phyloP scores from a whole-genome alignment of 2,888 invertebrate genomes.

The Pseudanteris insignis region DNA sequence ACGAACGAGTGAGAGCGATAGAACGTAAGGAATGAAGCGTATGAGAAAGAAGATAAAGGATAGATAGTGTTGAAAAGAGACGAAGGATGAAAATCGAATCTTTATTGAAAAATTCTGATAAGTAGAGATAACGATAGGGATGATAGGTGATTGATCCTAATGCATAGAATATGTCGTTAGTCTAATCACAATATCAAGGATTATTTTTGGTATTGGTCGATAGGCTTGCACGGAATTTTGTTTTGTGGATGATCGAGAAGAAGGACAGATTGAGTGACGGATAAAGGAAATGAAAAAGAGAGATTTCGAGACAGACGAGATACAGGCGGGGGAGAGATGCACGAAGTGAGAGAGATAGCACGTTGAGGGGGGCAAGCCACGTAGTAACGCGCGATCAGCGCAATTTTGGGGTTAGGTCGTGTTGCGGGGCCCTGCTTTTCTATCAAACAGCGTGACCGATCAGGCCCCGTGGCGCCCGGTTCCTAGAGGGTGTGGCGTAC shows the following conservation, averaged over 20 bases:
- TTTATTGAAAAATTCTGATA: too few relatives aligned
- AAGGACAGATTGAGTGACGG: background rate
- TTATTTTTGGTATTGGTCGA: too few relatives aligned
- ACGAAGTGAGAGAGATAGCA: conserved; percentile 9
- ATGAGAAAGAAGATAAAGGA: too few relatives aligned
- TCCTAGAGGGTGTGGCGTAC: background rate
- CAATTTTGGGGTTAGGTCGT: conserved; percentile 40
- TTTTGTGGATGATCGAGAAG: too few relatives aligned
- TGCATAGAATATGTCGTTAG: too few relatives aligned
- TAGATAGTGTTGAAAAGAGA: too few relatives aligned
- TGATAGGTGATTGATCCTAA: too few relatives aligned
- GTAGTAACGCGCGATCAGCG: conserved; percentile 40
- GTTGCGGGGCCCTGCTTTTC: conserved; percentile 6
- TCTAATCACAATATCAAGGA: too few relatives aligned
- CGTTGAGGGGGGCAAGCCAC: conserved; percentile 21
- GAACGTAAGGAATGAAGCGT: background rate
- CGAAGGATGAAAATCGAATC: too few relatives aligned
- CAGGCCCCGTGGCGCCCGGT: background rate
- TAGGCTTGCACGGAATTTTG: too few relatives aligned
- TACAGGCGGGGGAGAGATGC: conserved; percentile 5
- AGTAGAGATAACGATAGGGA: too few relatives aligned
- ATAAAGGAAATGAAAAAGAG: background rate
- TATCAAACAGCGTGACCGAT: conserved; percentile 1
- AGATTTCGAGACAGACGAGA: background rate
- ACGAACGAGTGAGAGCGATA: background rate